phyloP scores from a whole-genome alignment of 2,797 vertebrate genomes.

The Odontamblyopus rebecca region DNA sequence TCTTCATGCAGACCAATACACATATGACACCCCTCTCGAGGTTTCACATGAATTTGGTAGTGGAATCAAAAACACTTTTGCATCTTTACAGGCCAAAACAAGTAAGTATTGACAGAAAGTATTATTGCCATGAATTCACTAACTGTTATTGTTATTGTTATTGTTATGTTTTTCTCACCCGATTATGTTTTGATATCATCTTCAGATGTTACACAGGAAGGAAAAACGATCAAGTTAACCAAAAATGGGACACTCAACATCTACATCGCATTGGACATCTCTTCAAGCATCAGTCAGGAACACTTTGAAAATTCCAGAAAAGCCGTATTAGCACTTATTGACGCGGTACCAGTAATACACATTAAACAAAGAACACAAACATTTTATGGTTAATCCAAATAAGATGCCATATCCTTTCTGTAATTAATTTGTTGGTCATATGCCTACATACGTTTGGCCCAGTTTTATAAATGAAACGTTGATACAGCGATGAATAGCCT shows the following conservation, averaged over 20 bases:
- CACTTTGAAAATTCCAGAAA: slow-evolving; percentile 47
- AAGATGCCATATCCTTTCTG: neutral
- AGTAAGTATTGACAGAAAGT: slow-evolving; percentile 39
- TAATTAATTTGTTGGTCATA: too few relatives aligned
- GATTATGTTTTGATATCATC: neutral
- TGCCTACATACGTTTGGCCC: neutral
- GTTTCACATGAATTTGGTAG: slow-evolving; percentile 56
- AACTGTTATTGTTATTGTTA: neutral
- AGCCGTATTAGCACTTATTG: slow-evolving; percentile 60
- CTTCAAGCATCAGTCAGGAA: slow-evolving; percentile 62
- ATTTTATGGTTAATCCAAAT: neutral
- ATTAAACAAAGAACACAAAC: neutral
- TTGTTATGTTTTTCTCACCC: neutral
- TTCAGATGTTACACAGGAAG: slow-evolving; percentile 51
- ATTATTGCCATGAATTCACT: neutral
- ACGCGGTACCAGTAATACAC: slow-evolving; percentile 65
- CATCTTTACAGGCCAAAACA: slow-evolving; percentile 20
- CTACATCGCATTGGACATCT: slow-evolving; percentile 81
- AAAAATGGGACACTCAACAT: slow-evolving; percentile 79
- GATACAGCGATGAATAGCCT: slow-evolving; percentile 33
- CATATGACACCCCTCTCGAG: slow-evolving; percentile 63
- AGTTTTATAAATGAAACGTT: slow-evolving; percentile 5
- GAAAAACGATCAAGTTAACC: slow-evolving; percentile 65
- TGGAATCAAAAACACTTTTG: slow-evolving; percentile 56
- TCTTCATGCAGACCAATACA: slow-evolving; percentile 55